phyloP scores from a whole-genome alignment of 2,888 invertebrate species.

The Octonoba sinensis region DNA sequence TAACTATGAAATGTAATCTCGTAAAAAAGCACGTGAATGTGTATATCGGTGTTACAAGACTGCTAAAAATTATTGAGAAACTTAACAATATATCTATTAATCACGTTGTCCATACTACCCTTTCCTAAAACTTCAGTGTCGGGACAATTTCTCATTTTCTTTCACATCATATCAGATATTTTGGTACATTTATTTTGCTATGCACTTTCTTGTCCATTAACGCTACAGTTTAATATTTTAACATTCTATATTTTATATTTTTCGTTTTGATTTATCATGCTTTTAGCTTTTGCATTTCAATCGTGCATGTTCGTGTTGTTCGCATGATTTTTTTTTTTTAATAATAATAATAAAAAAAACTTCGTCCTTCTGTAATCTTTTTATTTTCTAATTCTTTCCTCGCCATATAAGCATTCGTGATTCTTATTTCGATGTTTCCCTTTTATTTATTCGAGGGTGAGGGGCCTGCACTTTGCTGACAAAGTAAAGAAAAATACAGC shows the following conservation, averaged over 20 bases:
- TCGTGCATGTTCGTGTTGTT: no score
- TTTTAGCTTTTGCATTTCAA: neutral
- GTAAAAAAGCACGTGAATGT: no score
- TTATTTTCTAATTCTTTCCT: neutral
- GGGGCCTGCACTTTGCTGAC: neutral
- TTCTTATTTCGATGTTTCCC: neutral
- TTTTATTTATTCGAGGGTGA: neutral
- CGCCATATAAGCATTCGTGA: neutral
- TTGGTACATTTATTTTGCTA: no score
- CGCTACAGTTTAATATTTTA: slow-evolving; percentile 14
- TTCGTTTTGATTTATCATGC: neutral
- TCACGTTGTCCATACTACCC: no score
- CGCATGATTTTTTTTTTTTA: neutral
- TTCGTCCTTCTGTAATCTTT: neutral
- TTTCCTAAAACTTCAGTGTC: no score
- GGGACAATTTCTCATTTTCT: no score
- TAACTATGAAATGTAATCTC: no score
- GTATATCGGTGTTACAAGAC: no score
- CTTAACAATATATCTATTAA: no score
- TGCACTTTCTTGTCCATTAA: slow-evolving; percentile 11
- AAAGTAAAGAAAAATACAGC: no score
- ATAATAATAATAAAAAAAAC: neutral
- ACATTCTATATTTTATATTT: neutral
- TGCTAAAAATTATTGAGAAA: no score
- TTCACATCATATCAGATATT: no score